Evolutionary conservation across 1,140 invertebrate genomes (phyloP).

Genomic region (Drosophila baimaii): DNA sequence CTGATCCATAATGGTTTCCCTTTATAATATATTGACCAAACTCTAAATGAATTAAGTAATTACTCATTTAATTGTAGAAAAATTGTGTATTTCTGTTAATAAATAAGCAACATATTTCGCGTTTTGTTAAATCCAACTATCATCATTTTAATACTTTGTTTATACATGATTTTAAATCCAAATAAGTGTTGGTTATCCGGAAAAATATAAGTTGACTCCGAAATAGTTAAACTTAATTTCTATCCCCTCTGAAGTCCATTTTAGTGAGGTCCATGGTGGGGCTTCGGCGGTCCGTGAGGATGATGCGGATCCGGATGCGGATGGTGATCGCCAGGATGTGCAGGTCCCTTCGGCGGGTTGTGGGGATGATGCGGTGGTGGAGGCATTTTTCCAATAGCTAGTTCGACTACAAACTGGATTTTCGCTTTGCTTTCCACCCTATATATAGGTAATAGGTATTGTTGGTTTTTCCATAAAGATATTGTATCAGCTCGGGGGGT

Average conservation of each 20-base stretch:
- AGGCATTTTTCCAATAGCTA: slow-evolving; percentile 30
- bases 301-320: slow-evolving; percentile 29
- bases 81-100: no score
- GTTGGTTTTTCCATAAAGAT: slow-evolving; percentile 18
- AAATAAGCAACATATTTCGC: no score
- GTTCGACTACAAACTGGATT: slow-evolving; percentile 16
- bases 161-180: background rate
- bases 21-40: no score
- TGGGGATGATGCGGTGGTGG: slow-evolving; percentile 46
- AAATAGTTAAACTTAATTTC: background rate
- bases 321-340: slow-evolving; percentile 39
- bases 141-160: background rate
- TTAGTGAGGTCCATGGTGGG: slow-evolving; percentile 28
- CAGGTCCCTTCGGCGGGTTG: slow-evolving; percentile 33
- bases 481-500: slow-evolving; percentile 10
- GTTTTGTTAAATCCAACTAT: no score
- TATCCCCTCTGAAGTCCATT: background rate
- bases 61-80: no score
- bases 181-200: background rate
- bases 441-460: slow-evolving; percentile 22
- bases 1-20: background rate
- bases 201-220: background rate
- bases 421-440: background rate
- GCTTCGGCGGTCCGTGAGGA: slow-evolving; percentile 18
- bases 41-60: no score